Conservation (phyloP, 92 coral and sea anemone species). For the Nematostella vectensis region DNA sequence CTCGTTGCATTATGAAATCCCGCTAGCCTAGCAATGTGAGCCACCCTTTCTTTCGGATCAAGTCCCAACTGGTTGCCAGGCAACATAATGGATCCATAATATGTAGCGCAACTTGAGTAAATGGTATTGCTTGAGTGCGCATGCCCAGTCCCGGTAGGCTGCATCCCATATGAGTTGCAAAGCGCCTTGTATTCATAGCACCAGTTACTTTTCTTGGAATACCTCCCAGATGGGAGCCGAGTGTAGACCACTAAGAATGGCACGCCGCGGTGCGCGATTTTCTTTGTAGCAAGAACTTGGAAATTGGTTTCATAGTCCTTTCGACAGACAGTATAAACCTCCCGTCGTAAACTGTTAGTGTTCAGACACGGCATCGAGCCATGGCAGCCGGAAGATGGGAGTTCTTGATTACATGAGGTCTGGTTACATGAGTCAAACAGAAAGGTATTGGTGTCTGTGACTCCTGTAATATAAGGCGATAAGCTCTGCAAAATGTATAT, state of each 20-base stretch:
- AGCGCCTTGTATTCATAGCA: constrained; percentile 34
- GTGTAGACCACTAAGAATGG: constrained; percentile 32
- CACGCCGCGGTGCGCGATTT: constrained; percentile 25
- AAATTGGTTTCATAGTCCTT: constrained; percentile 19
- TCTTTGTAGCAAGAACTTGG: constrained; percentile 14
- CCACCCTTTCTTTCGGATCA: constrained; percentile 15
- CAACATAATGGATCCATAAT: constrained; percentile 34
- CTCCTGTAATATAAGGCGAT: too few species aligned
- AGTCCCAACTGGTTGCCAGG: constrained; percentile 34
- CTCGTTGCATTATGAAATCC: constrained; percentile 24
- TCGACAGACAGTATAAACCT: constrained; percentile 32
- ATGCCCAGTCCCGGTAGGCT: constrained; percentile 44
- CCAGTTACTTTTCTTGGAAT: constrained; percentile 22
- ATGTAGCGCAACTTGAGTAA: constrained; percentile 25
- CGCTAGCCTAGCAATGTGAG: constrained; percentile 22
- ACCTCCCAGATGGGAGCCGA: constrained; percentile 21
- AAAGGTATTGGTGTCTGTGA: constrained; percentile 34
- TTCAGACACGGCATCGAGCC: constrained; percentile 23
- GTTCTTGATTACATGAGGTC: constrained; percentile 19
- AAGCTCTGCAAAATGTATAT: constrained; percentile 3
- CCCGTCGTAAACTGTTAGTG: constrained; percentile 8
- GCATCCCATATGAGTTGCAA: constrained; percentile 27
- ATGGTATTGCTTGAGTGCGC: constrained; percentile 4
- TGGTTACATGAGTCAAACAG: constrained; percentile 18
- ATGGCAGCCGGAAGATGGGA: constrained; percentile 29